Evolutionary conservation across 2,113 vertebrate species (phyloP).

Genomic region (Tyrannus savana): DNA sequence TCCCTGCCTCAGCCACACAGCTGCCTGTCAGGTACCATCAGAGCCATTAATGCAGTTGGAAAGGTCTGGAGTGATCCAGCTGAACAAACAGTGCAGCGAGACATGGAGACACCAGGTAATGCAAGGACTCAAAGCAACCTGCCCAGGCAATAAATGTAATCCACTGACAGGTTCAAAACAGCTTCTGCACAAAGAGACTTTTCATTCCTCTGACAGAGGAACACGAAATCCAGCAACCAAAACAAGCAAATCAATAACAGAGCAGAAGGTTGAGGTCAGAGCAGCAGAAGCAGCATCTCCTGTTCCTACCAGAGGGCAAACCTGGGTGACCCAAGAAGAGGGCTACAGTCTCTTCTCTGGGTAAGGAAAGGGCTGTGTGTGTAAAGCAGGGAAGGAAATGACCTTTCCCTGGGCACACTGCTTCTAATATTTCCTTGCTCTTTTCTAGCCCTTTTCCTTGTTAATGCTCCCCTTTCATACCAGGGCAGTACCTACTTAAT

Average conservation of each 20-base stretch:
- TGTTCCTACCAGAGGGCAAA: background rate
- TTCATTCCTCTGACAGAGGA: background rate
- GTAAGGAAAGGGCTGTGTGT: background rate
- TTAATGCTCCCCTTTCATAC: background rate
- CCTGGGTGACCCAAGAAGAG: background rate
- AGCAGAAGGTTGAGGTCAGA: background rate
- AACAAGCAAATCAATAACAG: background rate
- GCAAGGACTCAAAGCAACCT: background rate
- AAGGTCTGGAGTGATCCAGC: background rate
- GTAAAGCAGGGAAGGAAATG: background rate
- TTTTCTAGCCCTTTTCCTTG: background rate
- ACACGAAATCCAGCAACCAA: background rate
- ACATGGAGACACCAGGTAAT: background rate
- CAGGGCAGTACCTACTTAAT: background rate
- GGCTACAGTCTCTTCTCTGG: background rate
- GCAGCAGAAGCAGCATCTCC: background rate
- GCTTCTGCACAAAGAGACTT: background rate
- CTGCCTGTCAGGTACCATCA: background rate
- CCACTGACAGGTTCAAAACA: background rate
- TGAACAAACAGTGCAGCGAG: background rate
- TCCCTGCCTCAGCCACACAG: background rate
- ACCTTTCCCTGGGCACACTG: background rate
- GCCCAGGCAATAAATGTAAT: background rate
- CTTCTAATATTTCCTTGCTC: background rate
- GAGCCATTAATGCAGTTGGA: background rate